phyloP scores from a whole-genome alignment of 2,113 vertebrate genomes.

The Epinephelus cyanopodus region DNA sequence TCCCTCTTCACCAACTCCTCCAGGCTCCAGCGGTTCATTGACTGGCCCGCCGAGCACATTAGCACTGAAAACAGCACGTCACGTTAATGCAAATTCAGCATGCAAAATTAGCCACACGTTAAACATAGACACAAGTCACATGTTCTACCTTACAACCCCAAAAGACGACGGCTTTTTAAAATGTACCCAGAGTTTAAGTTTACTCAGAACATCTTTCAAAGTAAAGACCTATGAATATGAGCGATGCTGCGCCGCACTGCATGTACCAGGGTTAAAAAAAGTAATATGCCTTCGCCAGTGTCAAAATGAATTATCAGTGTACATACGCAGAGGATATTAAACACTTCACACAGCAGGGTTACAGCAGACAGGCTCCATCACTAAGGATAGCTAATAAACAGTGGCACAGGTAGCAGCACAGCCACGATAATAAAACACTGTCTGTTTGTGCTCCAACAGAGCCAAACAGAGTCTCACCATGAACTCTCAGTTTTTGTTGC shows the following conservation, averaged over 20 bases:
- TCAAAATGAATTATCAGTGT: neutral
- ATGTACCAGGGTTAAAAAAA: too few species aligned
- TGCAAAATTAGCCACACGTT: neutral
- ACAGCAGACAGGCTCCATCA: neutral
- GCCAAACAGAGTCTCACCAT: neutral
- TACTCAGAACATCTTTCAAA: neutral
- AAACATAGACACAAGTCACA: neutral
- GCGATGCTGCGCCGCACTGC: too few species aligned
- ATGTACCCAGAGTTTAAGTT: neutral
- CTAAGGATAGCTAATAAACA: neutral
- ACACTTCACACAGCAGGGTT: neutral
- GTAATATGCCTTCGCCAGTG: neutral
- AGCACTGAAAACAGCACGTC: constrained; percentile 54
- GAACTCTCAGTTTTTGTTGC: neutral
- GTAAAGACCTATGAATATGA: neutral
- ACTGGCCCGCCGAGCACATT: constrained; percentile 87
- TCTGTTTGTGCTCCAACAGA: neutral
- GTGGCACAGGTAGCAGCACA: neutral
- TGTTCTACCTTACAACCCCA: neutral
- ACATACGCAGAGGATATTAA: neutral
- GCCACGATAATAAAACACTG: neutral
- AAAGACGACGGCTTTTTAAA: neutral
- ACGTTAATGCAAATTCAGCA: neutral
- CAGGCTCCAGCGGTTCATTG: constrained; percentile 97
- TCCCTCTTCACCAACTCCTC: constrained; percentile 96